A percentile compares a stretch with the other conserved stretches of the same genome.
phyloP scores from a whole-genome alignment of 2,113 vertebrate genomes.

The Rissa tridactyla region DNA sequence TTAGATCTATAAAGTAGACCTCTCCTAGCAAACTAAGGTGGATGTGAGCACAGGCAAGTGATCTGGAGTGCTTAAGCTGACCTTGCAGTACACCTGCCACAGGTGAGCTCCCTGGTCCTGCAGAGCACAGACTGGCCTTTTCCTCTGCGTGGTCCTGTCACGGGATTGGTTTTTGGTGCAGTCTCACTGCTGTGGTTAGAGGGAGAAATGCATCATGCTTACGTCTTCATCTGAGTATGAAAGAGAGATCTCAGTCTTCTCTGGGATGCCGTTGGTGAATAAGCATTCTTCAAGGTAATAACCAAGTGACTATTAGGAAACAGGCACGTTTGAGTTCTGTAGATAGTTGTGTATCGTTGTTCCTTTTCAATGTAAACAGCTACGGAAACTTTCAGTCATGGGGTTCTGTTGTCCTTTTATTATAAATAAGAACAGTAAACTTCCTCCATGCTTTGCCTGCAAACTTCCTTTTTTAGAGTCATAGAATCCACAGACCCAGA shows the following conservation, averaged over 20 bases:
- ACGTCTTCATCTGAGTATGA: neutral
- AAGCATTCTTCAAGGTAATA: neutral
- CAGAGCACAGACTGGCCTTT: neutral
- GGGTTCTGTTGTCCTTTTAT: neutral
- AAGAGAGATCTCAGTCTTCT: neutral
- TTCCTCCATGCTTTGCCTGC: neutral
- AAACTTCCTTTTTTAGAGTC: neutral
- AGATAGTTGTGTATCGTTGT: neutral
- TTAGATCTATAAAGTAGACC: neutral
- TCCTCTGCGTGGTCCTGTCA: fast-evolving
- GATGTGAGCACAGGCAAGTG: neutral
- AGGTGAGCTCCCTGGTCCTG: neutral
- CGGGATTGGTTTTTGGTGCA: fast-evolving
- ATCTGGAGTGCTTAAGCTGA: neutral
- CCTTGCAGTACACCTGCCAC: neutral
- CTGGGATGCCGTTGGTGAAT: neutral
- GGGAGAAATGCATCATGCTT: neutral
- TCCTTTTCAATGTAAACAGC: neutral
- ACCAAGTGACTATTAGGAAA: neutral
- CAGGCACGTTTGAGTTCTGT: neutral
- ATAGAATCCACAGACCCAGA: neutral
- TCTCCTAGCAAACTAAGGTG: neutral
- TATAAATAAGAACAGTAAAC: neutral
- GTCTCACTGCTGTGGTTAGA: neutral
- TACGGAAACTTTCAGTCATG: neutral